phyloP scores from a whole-genome alignment of 2,888 invertebrate species.

The Aquatica leii region DNA sequence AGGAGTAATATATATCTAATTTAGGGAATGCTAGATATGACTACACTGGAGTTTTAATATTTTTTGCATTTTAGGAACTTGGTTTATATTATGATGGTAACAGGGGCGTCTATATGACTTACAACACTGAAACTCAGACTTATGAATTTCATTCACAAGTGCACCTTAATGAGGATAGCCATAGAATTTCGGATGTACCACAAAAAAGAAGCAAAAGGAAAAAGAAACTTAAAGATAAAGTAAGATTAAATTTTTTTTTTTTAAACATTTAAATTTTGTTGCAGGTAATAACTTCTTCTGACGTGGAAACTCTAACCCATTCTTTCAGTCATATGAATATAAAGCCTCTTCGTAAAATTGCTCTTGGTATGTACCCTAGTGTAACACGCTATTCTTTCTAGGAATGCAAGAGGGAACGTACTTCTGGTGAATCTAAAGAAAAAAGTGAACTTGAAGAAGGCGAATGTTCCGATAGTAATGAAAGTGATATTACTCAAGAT shows the following conservation, averaged over 20 bases:
- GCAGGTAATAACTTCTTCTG: slow-evolving; percentile 59
- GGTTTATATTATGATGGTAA: slow-evolving; percentile 90
- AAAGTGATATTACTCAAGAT: slow-evolving; percentile 14
- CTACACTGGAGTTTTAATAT: slow-evolving; percentile 84
- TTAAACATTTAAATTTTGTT: slow-evolving; percentile 43
- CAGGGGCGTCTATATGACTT: slow-evolving; percentile 83
- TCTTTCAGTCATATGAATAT: slow-evolving; percentile 60
- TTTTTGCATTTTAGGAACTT: slow-evolving; percentile 69
- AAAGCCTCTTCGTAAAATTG: slow-evolving; percentile 63
- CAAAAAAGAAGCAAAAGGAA: slow-evolving; percentile 45
- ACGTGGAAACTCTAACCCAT: slow-evolving; percentile 57
- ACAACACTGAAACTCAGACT: slow-evolving; percentile 76
- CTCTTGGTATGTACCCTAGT: slow-evolving; percentile 64
- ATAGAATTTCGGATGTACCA: slow-evolving; percentile 55
- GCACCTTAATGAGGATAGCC: not conserved
- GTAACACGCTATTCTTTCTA: slow-evolving; percentile 57
- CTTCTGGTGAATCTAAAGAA: slow-evolving; percentile 41
- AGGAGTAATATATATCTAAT: too few relatives aligned
- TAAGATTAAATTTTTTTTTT: slow-evolving; percentile 30
- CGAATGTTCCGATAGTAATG: slow-evolving; percentile 68
- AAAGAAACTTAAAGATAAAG: slow-evolving; percentile 34
- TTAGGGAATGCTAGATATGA: slow-evolving; percentile 90
- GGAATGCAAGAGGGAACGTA: slow-evolving; percentile 51
- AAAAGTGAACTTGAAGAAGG: slow-evolving; percentile 68
- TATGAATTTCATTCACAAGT: slow-evolving; percentile 86